Conservation (phyloP, 1,140 invertebrate genomes). For the Mercenaria mercenaria region DNA sequence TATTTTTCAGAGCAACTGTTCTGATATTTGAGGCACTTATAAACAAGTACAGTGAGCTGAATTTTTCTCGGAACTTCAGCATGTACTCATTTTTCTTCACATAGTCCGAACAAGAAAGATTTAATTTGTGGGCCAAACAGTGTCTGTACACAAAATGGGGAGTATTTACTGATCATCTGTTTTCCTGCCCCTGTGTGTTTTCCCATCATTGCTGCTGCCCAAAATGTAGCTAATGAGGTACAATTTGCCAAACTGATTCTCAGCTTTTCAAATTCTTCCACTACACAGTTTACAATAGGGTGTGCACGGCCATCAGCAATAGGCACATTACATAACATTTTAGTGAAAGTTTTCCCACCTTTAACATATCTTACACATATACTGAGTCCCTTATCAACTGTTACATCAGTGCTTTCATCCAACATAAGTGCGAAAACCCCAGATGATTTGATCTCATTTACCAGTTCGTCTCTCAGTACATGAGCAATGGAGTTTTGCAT, state of each 20-base stretch:
- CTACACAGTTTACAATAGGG: constrained; percentile 32
- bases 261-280: not conserved
- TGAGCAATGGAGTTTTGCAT: not conserved
- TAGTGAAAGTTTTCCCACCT: not conserved
- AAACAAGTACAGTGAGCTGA: constrained; percentile 24
- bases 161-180: constrained; percentile 17
- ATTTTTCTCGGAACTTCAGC: constrained; percentile 44
- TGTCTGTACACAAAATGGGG: constrained; percentile 41
- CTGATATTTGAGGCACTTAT: constrained; percentile 15
- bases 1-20: constrained; percentile 32
- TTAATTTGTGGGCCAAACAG: constrained; percentile 18
- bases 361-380: constrained; percentile 47
- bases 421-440: constrained; percentile 28
- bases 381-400: constrained; percentile 18
- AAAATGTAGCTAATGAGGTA: constrained; percentile 35
- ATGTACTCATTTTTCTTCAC: constrained; percentile 53
- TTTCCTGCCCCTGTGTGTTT: constrained; percentile 24
- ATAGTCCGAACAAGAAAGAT: constrained; percentile 38
- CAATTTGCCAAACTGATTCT: not conserved
- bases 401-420: constrained; percentile 45
- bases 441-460: not conserved
- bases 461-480: not conserved
- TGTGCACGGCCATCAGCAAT: constrained; percentile 15
- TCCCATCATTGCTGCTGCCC: constrained; percentile 37
- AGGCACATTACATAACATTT: not conserved